These are phyloP conservation scores for Misgurnus mizolepis DNA, from an alignment of 2,113 vertebrate species.

Conservation along the genomic window DNA sequence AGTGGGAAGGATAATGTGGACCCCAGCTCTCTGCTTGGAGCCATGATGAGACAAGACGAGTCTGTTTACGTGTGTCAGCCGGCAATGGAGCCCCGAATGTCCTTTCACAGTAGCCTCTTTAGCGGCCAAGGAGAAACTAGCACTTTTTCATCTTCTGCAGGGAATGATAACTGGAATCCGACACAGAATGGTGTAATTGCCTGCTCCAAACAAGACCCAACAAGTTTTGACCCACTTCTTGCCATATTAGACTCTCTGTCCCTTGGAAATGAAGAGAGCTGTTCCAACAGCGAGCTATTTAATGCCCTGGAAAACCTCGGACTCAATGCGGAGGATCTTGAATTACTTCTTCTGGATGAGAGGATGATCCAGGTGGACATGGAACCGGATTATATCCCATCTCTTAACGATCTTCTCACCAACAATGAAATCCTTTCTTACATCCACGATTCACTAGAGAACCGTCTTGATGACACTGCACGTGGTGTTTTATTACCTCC, in stretches of 20 bases:
- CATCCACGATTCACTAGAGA: constrained; percentile 66
- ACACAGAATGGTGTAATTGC: constrained; percentile 13
- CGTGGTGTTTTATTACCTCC: constrained; percentile 12
- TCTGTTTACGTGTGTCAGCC: constrained; percentile 69
- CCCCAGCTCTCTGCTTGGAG: constrained; percentile 70
- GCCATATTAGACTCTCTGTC: constrained; percentile 75
- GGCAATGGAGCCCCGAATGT: constrained; percentile 55
- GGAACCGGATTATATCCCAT: constrained; percentile 61
- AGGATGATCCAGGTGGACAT: constrained; percentile 78
- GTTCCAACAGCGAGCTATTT: constrained; percentile 76
- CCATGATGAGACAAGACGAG: constrained; percentile 73
- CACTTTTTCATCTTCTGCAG: constrained; percentile 48
- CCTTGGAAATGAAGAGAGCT: constrained; percentile 65
- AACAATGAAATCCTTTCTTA: constrained; percentile 75
- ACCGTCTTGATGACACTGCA: neutral
- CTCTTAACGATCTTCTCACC: constrained; percentile 68
- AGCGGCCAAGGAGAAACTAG: constrained; percentile 28
- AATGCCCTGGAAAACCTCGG: constrained; percentile 74
- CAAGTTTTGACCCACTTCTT: constrained; percentile 73
- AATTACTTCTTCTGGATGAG: constrained; percentile 79
- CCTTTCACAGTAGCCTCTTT: constrained; percentile 64
- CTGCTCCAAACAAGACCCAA: constrained; percentile 23
- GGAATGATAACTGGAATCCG: constrained; percentile 57
- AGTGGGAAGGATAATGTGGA: constrained; percentile 56
- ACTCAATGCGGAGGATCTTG: constrained; percentile 77